Evolutionary conservation across 2,113 vertebrate species (phyloP), one percentile per base, ranked within the genome.

Genomic region (Dolichallabes microphthalmus): DNA sequence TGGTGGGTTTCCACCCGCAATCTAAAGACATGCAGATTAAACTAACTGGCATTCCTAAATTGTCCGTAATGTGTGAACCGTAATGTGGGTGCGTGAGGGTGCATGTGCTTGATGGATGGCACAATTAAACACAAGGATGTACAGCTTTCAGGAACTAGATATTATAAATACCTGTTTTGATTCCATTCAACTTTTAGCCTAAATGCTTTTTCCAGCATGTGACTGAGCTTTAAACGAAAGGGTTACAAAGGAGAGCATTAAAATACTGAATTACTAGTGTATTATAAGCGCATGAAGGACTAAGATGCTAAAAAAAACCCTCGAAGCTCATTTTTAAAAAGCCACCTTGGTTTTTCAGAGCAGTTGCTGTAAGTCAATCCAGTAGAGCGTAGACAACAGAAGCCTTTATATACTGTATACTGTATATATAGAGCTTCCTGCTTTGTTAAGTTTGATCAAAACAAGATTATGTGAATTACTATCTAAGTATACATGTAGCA

Each of bases 321-420:
- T 53, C 27, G 15, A 14, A 25, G 69, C 15, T 35, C 30, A 68
- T 71, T 52, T 50, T 39, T 73, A 12, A 45, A 71, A 69, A 32
- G 69, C 17, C 22, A 35, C 7, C 32, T 35, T 17, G 19, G 6
- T 45, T 73, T 39, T 73, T 73, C 20, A 55, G n/a, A 20, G 27
- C 52, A 71, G 81, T 11, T 12, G 32, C 55, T 35, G 30, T 35
- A 73, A 39, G 60, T 74, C 52, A 69, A 82, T 69, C 81, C 81
- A 73, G n/a, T n/a, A 22, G 3, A 7, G 25, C 57, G 13, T 45
- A 8, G 53, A 73, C 19, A 32, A 73, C 30, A 57, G 19, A 14
- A 60, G 20, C 8, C 53, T 73, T 73, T 83, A 45, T 83, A 35
- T 60, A 39, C n/a, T n/a, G n/a, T 60, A 20, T 22, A 14, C 32